Evolutionary conservation across 2,113 vertebrate species (phyloP), one percentile per base, ranked within the genome.

Genomic region (Enhydra lutris): DNA sequence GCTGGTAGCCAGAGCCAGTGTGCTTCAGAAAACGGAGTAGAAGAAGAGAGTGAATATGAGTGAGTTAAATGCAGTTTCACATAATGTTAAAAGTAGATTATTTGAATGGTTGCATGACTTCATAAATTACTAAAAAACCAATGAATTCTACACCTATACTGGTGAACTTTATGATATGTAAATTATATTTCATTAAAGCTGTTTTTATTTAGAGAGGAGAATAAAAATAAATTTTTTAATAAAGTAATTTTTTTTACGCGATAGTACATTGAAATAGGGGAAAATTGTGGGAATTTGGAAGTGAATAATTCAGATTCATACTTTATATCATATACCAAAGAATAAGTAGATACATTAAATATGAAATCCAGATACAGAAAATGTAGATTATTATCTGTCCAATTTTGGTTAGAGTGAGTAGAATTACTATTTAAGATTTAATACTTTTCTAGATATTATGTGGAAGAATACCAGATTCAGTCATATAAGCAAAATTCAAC

Each of bases 401-500:
- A 71, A 2, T 73, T 86, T 97, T 95, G 26, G 20, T 85, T 95
- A 94, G 63, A 80, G 23, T 76, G 78, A 89, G 3, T 90, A 92
- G 21, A 84, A 78, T 78, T 89, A 76, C 55, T 71, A n/a, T 83
- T 82, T 89, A 26, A 81, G 9, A 91, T 83, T 47, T 81, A 92
- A 80, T 87, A 85, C 18, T 95, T 94, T 95, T 63, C 20, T 89
- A 65, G 34, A 42, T 59, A 61, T 45, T 78, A 59, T 24, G 47
- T 94, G 7, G 73, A 26, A 63, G 96, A 93, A 63, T 80, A 74
- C 3, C 26, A 81, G 10, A 15, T 69, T 91, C 23, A 85, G 2
- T 74, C 71, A 87, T 94, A 88, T 7, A 92, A 95, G 76, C 34
- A 74, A 79, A 92, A 89, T 80, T 67, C n/a, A 95, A 80, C 36